phyloP scores from a whole-genome alignment of 1,140 invertebrate genomes.

The Heliconius hewitsoni region DNA sequence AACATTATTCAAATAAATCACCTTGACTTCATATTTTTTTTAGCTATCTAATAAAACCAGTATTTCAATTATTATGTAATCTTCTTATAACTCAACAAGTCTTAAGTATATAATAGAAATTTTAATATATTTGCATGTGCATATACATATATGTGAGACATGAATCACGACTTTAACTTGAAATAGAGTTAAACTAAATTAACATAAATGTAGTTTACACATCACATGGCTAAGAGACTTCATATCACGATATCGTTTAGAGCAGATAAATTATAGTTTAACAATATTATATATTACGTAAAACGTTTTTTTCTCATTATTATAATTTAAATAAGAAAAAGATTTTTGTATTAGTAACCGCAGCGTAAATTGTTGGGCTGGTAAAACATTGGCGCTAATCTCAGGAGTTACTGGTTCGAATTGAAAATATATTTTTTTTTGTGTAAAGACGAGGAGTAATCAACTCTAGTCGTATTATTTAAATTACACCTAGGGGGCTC shows the following conservation, averaged over 20 bases:
- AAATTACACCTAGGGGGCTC: too few species aligned
- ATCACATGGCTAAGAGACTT: conserved; percentile 15
- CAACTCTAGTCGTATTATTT: too few species aligned
- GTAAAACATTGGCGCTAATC: too few species aligned
- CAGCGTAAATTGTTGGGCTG: too few species aligned
- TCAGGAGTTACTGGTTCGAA: too few species aligned
- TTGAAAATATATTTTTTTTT: too few species aligned
- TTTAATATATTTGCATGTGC: neutral
- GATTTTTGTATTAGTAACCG: too few species aligned
- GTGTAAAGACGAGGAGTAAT: too few species aligned
- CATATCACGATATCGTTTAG: neutral
- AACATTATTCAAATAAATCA: neutral
- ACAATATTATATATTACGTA: neutral
- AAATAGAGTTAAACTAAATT: conserved; percentile 22
- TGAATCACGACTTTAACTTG: conserved; percentile 20
- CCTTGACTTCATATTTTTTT: neutral
- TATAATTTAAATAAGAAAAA: neutral
- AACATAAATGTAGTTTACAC: neutral
- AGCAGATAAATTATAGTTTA: neutral
- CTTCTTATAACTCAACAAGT: neutral
- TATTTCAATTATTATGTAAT: neutral
- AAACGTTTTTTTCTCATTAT: neutral
- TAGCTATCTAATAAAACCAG: neutral
- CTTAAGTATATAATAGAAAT: neutral
- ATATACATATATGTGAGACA: neutral